Base-by-base conservation (phyloP, 2,113 vertebrate genomes). In the Zapus hudsonius region DNA sequence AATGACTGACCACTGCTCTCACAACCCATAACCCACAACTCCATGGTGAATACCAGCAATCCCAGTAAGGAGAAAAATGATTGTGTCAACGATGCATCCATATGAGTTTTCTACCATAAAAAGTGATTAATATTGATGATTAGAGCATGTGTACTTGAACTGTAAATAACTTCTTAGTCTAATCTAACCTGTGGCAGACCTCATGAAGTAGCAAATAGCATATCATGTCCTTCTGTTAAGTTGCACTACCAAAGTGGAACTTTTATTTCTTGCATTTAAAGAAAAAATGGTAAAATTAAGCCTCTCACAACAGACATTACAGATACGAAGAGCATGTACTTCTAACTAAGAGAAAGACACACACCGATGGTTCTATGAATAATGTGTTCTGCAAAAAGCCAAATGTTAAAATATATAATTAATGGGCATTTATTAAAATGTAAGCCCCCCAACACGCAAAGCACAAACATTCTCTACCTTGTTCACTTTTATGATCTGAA, bases 321-420 rank as follows among this genome's bases (percentile, higher is more conserved):
- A 67, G 55, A 61, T 72, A 69, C 52, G 15, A 7, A 84, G 12
- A 25, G 5, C 36, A 17, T 31, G 0, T 0, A 1, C 7, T 66
- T 84, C 44, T 84, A 67, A 73, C 23, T 74, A 29, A 12, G 13
- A 80, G 7, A 52, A 29, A 36, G 13, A 13, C 44, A 12, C 4
- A 17, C 25, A 89, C 82, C 87, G 5, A 4, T 38, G 25, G 0
- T 40, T 84, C 40, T 38, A 61, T 81, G 25, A 76, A n/a, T n/a
- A n/a, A n/a, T n/a, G n/a, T n/a, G n/a, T n/a, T n/a, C n/a, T n/a
- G n/a, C 44, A 87, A 89, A 93, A 94, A 13, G 12, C 76, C 25
- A 94, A 81, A 22, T 44, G 40, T 87, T 84, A 69, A 72, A 89
- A 44, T 76, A 52, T 25, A 75, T n/a, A 94, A 63, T 73, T 66